Percentiles rank a stretch among this genome's conserved stretches.
Conservation (phyloP, 2,797 vertebrate genomes). For the Enteromius anoplus region DNA sequence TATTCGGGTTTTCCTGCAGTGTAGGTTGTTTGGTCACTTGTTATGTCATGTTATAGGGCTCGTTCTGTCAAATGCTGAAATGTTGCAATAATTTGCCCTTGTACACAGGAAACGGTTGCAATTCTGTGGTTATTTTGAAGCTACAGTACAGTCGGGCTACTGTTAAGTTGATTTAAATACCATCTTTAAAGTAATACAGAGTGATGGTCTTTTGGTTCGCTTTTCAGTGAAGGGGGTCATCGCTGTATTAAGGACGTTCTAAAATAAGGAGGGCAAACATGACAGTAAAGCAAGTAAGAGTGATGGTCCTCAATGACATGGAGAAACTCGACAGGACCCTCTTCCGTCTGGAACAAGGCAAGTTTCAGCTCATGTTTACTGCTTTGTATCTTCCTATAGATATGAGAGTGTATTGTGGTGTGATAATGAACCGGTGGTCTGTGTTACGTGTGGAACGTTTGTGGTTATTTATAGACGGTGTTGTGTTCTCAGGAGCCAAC, state of each 20-base stretch:
- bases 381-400: not conserved
- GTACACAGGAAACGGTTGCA: slow-evolving; percentile 12
- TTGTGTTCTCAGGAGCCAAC: not conserved
- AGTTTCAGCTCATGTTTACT: slow-evolving; percentile 31
- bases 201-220: not conserved
- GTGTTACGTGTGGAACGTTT: not conserved
- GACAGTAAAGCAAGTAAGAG: slow-evolving; percentile 87
- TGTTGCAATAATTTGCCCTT: slow-evolving; percentile 18
- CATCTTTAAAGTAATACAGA: not conserved
- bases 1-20: not conserved
- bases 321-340: slow-evolving; percentile 91
- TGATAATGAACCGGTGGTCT: not conserved
- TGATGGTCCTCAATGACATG: slow-evolving; percentile 88
- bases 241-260: slow-evolving; percentile 60
- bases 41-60: not conserved
- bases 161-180: not conserved
- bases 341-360: slow-evolving; percentile 95
- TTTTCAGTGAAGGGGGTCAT: slow-evolving; percentile 31
- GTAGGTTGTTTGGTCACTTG: not conserved
- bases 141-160: not conserved
- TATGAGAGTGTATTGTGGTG: not conserved
- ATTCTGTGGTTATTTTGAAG: not conserved
- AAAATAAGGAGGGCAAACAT: slow-evolving; percentile 72
- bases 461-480: slow-evolving; percentile 29
- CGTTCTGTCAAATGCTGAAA: not conserved